phyloP scores from a whole-genome alignment of 2,888 invertebrate species.

The Frankliniella fusca region DNA sequence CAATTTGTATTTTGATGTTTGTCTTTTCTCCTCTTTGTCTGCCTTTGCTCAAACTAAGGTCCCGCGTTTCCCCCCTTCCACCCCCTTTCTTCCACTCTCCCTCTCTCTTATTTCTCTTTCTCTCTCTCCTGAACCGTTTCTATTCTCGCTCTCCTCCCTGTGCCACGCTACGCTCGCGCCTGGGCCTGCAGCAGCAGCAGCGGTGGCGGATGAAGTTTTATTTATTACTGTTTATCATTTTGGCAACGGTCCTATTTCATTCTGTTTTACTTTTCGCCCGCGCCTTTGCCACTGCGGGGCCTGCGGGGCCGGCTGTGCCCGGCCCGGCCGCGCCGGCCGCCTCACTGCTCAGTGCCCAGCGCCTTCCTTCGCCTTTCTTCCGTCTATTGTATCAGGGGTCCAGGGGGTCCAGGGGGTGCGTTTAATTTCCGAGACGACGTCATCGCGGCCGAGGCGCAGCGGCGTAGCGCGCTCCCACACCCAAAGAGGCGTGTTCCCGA shows the following conservation, averaged over 20 bases:
- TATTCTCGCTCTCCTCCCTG: not conserved
- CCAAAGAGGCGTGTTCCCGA: no score
- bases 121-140: not conserved
- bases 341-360: no score
- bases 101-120: not conserved
- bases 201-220: not conserved
- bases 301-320: no score
- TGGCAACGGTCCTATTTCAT: constrained; percentile 22
- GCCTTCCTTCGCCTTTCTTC: no score
- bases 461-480: no score
- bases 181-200: not conserved
- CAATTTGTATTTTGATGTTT: constrained; percentile 13
- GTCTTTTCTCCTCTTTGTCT: constrained; percentile 25
- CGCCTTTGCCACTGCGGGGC: no score
- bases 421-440: not conserved
- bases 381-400: no score
- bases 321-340: no score
- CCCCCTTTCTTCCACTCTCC: not conserved
- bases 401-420: not conserved
- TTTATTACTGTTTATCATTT: constrained; percentile 25
- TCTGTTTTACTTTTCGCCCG: not conserved
- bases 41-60: not conserved
- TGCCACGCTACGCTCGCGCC: not conserved
- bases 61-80: not conserved
- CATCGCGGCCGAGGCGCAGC: not conserved